A percentile compares a stretch with the other conserved stretches of the same genome.
Evolutionary conservation across 92 coral and sea anemone genomes (phyloP).

Genomic region (Porites lobata): DNA sequence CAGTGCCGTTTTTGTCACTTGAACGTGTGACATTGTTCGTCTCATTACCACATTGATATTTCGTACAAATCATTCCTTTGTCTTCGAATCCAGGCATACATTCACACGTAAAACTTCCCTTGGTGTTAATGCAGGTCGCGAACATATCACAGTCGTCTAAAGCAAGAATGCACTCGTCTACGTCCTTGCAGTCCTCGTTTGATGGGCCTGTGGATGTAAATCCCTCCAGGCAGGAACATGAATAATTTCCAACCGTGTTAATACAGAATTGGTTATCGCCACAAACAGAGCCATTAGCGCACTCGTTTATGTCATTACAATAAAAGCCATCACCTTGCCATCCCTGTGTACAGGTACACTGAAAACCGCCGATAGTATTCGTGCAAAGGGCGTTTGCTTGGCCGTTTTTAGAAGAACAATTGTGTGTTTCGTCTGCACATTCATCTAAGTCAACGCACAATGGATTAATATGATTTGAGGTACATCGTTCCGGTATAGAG

Average conservation of each 20-base stretch:
- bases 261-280: conserved; percentile 59
- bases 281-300: conserved; percentile 48
- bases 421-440: conserved; percentile 63
- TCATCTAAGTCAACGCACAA: conserved; percentile 60
- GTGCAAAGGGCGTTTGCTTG: conserved; percentile 53
- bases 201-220: conserved; percentile 56
- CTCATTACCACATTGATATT: conserved; percentile 56
- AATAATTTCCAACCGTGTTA: conserved; percentile 60
- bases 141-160: conserved; percentile 55
- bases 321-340: conserved; percentile 75
- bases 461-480: background rate
- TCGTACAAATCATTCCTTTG: conserved; percentile 54
- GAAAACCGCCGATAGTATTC: conserved; percentile 64
- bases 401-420: conserved; percentile 63
- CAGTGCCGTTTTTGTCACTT: background rate
- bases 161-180: conserved; percentile 72
- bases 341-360: conserved; percentile 55
- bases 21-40: background rate
- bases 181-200: conserved; percentile 56
- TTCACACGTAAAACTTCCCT: conserved; percentile 66
- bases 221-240: conserved; percentile 69
- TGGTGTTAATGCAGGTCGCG: conserved; percentile 67
- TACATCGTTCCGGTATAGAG: background rate
- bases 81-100: conserved; percentile 72
- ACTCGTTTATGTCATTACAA: conserved; percentile 71